Conservation (phyloP, 2,888 invertebrate species). For the Leucophora obtusa region DNA sequence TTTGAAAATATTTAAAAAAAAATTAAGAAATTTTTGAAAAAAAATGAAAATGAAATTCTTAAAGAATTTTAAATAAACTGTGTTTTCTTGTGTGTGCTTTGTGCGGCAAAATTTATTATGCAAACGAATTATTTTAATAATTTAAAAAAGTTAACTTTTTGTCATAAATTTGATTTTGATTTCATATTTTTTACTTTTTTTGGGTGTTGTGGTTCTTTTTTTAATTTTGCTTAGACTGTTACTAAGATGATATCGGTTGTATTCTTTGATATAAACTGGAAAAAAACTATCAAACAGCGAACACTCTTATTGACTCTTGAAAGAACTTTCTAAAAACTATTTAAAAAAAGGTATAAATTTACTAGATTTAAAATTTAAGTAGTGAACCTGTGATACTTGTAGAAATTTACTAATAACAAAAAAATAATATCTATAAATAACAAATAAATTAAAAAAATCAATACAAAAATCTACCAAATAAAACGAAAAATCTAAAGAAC, state of each 20-base stretch:
- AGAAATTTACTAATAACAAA: constrained; percentile 3
- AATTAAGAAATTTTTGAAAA: constrained; percentile 66
- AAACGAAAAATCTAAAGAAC: constrained; percentile 3
- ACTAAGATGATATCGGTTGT: constrained; percentile 46
- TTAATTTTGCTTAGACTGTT: constrained; percentile 52
- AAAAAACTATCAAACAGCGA: constrained; percentile 69
- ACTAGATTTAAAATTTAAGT: constrained; percentile 23
- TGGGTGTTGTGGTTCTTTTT: constrained; percentile 61
- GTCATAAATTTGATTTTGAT: constrained; percentile 50
- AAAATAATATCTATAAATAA: not conserved
- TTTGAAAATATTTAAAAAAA: constrained; percentile 43
- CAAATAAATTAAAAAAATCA: not conserved
- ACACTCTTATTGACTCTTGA: constrained; percentile 74
- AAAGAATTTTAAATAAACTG: constrained; percentile 53
- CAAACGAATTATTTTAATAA: constrained; percentile 29
- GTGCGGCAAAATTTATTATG: constrained; percentile 55
- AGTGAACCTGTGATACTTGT: constrained; percentile 33
- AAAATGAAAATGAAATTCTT: constrained; percentile 58
- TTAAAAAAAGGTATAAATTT: not conserved
- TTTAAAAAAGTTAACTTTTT: constrained; percentile 29
- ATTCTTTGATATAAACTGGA: constrained; percentile 31
- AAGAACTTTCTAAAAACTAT: constrained; percentile 54
- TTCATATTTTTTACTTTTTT: constrained; percentile 50
- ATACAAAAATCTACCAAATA: constrained; percentile 6
- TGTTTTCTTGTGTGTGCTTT: constrained; percentile 63